These are phyloP conservation scores for Sarcophaga rosellei DNA, from an alignment of 2,888 invertebrate genomes.

Conservation along the genomic window DNA sequence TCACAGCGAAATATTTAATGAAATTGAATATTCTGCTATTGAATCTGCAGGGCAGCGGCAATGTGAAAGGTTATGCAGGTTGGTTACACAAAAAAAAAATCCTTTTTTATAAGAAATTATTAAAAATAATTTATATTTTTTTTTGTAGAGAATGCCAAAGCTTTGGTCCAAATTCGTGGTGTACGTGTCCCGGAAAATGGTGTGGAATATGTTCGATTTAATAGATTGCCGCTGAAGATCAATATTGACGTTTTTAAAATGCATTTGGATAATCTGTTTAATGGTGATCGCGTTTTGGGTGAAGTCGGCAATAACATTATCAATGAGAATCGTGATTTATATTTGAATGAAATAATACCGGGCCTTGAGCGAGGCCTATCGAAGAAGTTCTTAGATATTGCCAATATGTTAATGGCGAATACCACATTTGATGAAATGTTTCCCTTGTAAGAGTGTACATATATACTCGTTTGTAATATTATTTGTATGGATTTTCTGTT, in stretches of 20 bases:
- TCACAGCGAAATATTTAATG: constrained; percentile 79
- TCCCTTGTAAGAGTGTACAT: constrained; percentile 71
- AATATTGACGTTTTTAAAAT: constrained; percentile 78
- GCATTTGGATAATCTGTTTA: constrained; percentile 79
- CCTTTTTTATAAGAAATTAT: not conserved
- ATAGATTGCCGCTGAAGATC: constrained; percentile 78
- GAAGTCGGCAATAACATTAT: constrained; percentile 80
- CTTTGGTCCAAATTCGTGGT: constrained; percentile 79
- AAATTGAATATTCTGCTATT: constrained; percentile 78
- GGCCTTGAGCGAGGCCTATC: constrained; percentile 80
- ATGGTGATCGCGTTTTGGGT: constrained; percentile 78
- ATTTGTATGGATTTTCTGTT: not conserved
- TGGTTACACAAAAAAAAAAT: too few relatives aligned
- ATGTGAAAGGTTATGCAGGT: constrained; percentile 79
- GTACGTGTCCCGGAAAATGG: constrained; percentile 74
- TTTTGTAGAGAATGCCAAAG: constrained; percentile 78
- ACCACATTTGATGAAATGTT: constrained; percentile 81
- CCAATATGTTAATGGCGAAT: constrained; percentile 78
- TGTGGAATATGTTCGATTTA: constrained; percentile 79
- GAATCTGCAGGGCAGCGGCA: constrained; percentile 79
- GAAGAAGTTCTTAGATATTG: constrained; percentile 79
- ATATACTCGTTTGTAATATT: constrained; percentile 2
- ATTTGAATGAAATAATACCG: constrained; percentile 79
- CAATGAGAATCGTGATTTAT: constrained; percentile 80
- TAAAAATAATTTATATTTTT: not conserved